Conservation (phyloP, 2,113 vertebrate genomes). For the Phylloscopus whistleri region DNA sequence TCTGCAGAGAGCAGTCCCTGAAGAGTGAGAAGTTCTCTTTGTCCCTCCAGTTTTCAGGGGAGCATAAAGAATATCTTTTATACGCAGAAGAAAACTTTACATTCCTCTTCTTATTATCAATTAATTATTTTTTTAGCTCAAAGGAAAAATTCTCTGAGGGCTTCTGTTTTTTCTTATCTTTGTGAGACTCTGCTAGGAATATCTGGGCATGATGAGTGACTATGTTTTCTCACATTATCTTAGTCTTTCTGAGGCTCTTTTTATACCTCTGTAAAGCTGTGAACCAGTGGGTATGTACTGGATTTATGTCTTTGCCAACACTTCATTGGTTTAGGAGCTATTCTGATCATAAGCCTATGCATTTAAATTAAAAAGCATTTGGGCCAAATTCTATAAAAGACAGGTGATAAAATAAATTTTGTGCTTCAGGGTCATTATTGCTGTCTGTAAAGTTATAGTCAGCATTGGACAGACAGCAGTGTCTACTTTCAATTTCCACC, state of each 20-base stretch:
- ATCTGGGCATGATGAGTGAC: neutral
- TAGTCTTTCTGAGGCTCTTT: conserved; percentile 1
- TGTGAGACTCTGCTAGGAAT: neutral
- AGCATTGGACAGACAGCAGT: neutral
- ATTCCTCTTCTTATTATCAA: neutral
- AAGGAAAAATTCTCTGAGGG: neutral
- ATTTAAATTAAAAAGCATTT: conserved; percentile 62
- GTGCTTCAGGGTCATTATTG: conserved; percentile 15
- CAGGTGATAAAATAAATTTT: conserved; percentile 53
- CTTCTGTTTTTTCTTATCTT: neutral
- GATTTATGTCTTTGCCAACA: conserved; percentile 47
- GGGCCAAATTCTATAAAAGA: conserved; percentile 60
- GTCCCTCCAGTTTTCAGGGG: neutral
- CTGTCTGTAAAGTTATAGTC: conserved; percentile 27
- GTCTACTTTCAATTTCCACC: neutral
- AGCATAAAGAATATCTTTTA: neutral
- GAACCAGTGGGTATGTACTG: conserved; percentile 13
- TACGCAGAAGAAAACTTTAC: neutral
- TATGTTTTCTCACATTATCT: conserved; percentile 12
- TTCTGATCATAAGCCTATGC: conserved; percentile 42
- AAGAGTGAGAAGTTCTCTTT: neutral
- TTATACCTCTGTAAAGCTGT: conserved; percentile 38
- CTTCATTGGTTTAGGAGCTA: conserved; percentile 53
- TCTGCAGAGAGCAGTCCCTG: neutral
- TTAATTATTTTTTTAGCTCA: neutral